Conservation (phyloP, 2,113 vertebrate genomes). For the Pan paniscus region DNA sequence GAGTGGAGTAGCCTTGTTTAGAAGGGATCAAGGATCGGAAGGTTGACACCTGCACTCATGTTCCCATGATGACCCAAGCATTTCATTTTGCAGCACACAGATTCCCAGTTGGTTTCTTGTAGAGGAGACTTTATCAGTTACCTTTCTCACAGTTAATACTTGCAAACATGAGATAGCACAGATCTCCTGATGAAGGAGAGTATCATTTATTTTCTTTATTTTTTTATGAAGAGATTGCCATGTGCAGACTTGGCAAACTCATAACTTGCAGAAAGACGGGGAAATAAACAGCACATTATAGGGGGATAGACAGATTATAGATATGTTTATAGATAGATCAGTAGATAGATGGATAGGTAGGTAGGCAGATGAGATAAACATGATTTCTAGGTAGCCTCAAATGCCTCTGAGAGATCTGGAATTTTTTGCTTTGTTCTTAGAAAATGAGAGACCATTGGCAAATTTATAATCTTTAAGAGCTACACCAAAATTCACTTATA, state of each 20-base stretch:
- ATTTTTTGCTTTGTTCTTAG: slow-evolving; percentile 60
- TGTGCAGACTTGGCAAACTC: background rate
- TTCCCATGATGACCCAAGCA: background rate
- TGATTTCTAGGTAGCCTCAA: slow-evolving; percentile 72
- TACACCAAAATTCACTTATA: slow-evolving; percentile 73
- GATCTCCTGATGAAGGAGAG: slow-evolving; percentile 80
- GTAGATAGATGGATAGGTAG: background rate
- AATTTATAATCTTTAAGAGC: slow-evolving; percentile 78
- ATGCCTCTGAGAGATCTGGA: slow-evolving; percentile 50
- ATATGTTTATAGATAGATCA: background rate
- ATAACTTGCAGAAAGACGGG: background rate
- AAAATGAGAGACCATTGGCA: slow-evolving; percentile 80
- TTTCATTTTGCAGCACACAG: slow-evolving; percentile 49
- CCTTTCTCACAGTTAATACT: slow-evolving; percentile 80
- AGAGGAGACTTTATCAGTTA: slow-evolving; percentile 47
- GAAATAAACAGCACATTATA: background rate
- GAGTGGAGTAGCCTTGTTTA: background rate
- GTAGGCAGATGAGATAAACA: background rate
- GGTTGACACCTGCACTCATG: slow-evolving; percentile 61
- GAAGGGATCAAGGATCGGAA: background rate
- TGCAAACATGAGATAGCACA: slow-evolving; percentile 74
- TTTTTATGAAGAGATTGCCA: slow-evolving; percentile 78
- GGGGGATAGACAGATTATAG: too few species aligned
- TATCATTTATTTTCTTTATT: slow-evolving; percentile 85
- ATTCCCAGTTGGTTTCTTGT: slow-evolving; percentile 69